phyloP scores from a whole-genome alignment of 1,140 invertebrate species.

The Dreissena rostriformis region DNA sequence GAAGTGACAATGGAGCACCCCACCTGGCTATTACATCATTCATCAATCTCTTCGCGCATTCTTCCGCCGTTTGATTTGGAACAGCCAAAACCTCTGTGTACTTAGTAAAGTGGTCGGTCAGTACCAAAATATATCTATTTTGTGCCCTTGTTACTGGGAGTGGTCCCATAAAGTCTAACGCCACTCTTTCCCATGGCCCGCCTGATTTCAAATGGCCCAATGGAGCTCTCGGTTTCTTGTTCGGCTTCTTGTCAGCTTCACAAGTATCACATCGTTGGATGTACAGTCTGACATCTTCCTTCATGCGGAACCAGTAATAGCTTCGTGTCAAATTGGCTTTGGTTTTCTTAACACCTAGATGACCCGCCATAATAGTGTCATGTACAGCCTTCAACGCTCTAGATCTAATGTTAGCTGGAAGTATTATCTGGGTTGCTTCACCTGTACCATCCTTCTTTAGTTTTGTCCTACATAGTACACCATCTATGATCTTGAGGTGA shows the following conservation, averaged over 20 bases:
- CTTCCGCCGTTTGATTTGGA: constrained; percentile 48
- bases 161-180: constrained; percentile 65
- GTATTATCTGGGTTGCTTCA: background rate
- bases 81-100: constrained; percentile 30
- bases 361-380: constrained; percentile 19
- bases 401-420: background rate
- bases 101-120: constrained; percentile 60
- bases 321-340: constrained; percentile 24
- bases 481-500: background rate
- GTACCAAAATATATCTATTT: constrained; percentile 70
- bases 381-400: constrained; percentile 20
- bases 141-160: constrained; percentile 55
- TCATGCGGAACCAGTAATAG: constrained; percentile 29
- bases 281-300: constrained; percentile 17
- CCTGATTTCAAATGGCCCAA: constrained; percentile 7
- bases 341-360: constrained; percentile 25
- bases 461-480: background rate
- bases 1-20: constrained; percentile 10
- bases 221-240: constrained; percentile 13
- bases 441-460: background rate
- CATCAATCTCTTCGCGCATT: background rate
- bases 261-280: constrained; percentile 21
- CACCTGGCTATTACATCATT: constrained; percentile 31
- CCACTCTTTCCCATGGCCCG: constrained; percentile 32
- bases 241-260: constrained; percentile 20